phyloP scores from a whole-genome alignment of 2,888 invertebrate species.

The Euzetes globulus region DNA sequence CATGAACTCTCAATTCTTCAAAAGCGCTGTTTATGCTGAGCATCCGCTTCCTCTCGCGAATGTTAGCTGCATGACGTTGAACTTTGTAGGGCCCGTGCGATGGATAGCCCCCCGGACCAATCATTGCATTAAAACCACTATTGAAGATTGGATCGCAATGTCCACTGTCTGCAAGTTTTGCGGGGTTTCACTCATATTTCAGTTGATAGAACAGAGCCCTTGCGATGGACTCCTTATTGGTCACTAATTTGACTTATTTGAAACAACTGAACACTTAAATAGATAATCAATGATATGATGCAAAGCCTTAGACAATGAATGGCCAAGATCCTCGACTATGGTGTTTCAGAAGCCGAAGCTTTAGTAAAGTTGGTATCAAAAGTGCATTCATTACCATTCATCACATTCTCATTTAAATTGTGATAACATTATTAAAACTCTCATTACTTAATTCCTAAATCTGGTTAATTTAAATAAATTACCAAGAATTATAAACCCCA shows the following conservation, averaged over 20 bases:
- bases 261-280: conserved; percentile 9
- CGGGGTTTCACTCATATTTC: not conserved
- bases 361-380: no score
- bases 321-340: no score
- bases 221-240: conserved; percentile 29
- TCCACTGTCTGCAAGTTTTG: conserved; percentile 29
- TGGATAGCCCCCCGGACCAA: conserved; percentile 32
- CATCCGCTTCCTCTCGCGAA: conserved; percentile 94
- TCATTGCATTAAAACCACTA: conserved; percentile 30
- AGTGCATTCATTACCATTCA: no score
- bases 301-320: no score
- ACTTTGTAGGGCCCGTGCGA: conserved; percentile 66
- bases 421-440: no score
- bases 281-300: no score
- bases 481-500: no score
- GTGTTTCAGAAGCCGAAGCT: no score
- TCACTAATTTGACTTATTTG: conserved; percentile 25
- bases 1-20: conserved; percentile 93
- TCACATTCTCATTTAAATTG: no score
- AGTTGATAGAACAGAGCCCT: not conserved
- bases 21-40: conserved; percentile 79
- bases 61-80: conserved; percentile 87
- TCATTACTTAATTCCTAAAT: no score
- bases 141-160: conserved; percentile 22
- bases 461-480: no score